Base-by-base conservation (phyloP, 2,888 invertebrate species). In the Germaria angustata region DNA sequence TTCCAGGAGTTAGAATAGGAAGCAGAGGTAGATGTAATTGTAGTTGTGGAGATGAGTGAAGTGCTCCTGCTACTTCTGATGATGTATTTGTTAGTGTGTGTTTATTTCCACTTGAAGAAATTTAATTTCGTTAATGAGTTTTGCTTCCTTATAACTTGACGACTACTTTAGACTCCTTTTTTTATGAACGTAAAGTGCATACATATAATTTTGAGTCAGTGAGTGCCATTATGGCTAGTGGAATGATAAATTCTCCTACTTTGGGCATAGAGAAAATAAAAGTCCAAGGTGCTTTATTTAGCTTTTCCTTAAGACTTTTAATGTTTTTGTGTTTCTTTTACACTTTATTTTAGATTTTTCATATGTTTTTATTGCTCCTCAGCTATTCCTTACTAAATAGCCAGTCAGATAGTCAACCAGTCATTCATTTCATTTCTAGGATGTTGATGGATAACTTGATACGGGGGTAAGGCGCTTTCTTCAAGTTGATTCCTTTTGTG, bases 51-150 rank as follows among this genome's bases (percentile, higher is more conserved):
- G 34, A 76, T 77, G 41, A 69, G 68, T 61, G 59, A 51, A 66
- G 44, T 61, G 32, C 22, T 80, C 68, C 44, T 61, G 22, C n/a
- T 69, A 36, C 22, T 69, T 34, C 36, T 80, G 73, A 46, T 63
- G 28, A 36, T 71, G 46, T 65, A 61, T 72, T 66, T 81, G 72
- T 46, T 51, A 65, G 75, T 79, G 59, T 77, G 71, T 72, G 65
- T 79, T 65, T 82, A 76, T 82, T 79, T 82, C 82, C 82, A 82
- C 87, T 87, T 87, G 88, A 88, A 87, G 86, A 88, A 88, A 87
- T 88, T 88, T 88, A 88, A 88, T 88, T 89, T 89, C 85, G 87
- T 88, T 88, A 88, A 88, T 89, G 89, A 89, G 88, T 88, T 88
- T 88, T 87, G 80, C 68, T 66, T 71, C 78, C 34, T 71, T 65